These are phyloP conservation scores for Polypedilum vanderplanki DNA, from an alignment of 1,140 invertebrate species.

Conservation along the genomic window DNA sequence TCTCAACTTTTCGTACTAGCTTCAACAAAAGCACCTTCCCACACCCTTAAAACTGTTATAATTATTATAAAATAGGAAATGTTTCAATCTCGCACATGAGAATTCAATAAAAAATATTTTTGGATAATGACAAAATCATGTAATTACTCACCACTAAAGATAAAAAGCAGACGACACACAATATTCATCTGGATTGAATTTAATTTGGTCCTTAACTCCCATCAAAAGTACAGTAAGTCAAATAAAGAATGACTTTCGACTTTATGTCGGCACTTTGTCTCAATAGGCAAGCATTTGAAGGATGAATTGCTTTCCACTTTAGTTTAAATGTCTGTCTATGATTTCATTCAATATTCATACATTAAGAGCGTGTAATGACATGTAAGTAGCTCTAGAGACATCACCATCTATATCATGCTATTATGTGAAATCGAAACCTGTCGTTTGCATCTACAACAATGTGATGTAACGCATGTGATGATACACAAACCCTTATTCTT, in stretches of 20 bases:
- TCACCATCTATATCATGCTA: not conserved
- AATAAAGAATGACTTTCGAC: not conserved
- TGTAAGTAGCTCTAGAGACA: conserved; percentile 17
- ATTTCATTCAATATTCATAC: not conserved
- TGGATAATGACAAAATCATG: not conserved
- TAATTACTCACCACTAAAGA: conserved; percentile 21
- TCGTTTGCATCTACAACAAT: not conserved
- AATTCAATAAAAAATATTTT: not conserved
- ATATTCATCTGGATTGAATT: conserved; percentile 26
- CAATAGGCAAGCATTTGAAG: not conserved
- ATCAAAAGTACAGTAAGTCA: conserved; percentile 2
- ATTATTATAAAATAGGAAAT: not conserved
- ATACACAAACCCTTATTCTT: not conserved
- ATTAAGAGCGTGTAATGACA: not conserved
- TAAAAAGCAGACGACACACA: conserved; percentile 26
- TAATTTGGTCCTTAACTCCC: conserved; percentile 27
- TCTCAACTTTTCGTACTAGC: not conserved
- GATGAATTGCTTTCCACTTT: not conserved
- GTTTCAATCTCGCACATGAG: not conserved
- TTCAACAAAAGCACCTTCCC: not conserved
- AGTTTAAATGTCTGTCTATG: not conserved
- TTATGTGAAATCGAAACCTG: not conserved
- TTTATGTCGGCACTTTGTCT: not conserved
- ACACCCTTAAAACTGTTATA: not conserved
- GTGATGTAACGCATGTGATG: not conserved